phyloP scores from a whole-genome alignment of 92 coral and sea anemone genomes.

The Porites cylindrica region DNA sequence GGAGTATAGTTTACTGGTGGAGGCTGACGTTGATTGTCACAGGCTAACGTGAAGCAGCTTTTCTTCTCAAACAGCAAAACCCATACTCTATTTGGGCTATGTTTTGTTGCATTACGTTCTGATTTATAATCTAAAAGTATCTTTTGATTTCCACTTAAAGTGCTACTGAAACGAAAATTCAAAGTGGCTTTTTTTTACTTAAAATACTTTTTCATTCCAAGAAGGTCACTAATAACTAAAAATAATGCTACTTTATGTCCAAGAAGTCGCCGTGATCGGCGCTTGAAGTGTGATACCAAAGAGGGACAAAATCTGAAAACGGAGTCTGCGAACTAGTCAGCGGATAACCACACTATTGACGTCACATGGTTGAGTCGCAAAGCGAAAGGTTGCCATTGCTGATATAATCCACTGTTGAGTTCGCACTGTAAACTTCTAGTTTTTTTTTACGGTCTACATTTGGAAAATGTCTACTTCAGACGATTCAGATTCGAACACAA shows the following conservation, averaged over 20 bases:
- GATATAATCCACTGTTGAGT: too few relatives aligned
- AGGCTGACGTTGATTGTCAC: too few relatives aligned
- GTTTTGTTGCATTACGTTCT: too few relatives aligned
- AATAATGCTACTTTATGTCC: neutral
- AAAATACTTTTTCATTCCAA: slow-evolving; percentile 6
- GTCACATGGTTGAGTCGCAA: too few relatives aligned
- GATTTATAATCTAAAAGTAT: too few relatives aligned
- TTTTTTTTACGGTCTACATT: neutral
- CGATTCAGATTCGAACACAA: slow-evolving; percentile 17
- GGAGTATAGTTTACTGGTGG: too few relatives aligned
- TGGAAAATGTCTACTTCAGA: slow-evolving; percentile 22
- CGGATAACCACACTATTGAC: slow-evolving; percentile 18
- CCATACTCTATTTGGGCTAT: too few relatives aligned
- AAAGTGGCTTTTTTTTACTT: slow-evolving; percentile 12
- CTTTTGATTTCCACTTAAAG: too few relatives aligned
- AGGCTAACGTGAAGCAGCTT: too few relatives aligned
- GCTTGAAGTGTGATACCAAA: slow-evolving; percentile 19
- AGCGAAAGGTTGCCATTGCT: too few relatives aligned
- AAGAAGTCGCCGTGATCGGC: neutral
- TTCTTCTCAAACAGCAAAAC: too few relatives aligned
- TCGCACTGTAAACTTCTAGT: neutral
- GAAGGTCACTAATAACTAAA: slow-evolving; percentile 1
- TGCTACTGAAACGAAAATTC: neutral
- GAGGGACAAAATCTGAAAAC: slow-evolving; percentile 2
- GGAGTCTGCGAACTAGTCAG: neutral